Base-by-base conservation (phyloP, 2,113 vertebrate genomes). In the Gymnarchus niloticus region DNA sequence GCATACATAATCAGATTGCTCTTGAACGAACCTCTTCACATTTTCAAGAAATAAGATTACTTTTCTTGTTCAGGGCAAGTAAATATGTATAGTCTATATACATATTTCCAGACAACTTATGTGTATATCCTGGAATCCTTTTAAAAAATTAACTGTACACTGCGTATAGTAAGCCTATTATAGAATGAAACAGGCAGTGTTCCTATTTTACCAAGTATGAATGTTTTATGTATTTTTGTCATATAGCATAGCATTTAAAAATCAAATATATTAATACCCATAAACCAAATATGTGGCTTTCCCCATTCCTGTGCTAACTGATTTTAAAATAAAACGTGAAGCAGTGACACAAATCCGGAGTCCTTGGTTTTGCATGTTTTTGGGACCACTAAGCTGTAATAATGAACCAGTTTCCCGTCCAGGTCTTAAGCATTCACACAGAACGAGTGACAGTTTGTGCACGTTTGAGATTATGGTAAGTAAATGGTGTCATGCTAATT, bases 401-500 rank as follows among this genome's bases (percentile, higher is more conserved):
- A 41, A 73, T 41, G 19, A n/a, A n/a, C n/a, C n/a, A 48, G 37
- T 78, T n/a, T 3, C 3, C 37, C 54, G 52, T 14, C 28, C 51
- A 52, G 80, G 46, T 51, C 44, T 84, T 37, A 33, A 21, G 44
- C 10, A 51, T 28, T 84, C 46, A 19, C 48, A 17, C 25, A 84
- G 41, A 73, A 21, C 7, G 48, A 14, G 65, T 41, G 46, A 65
- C 83, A 78, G 48, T 85, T 85, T 56, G 28, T 37, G 25, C 37
- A 25, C 54, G 69, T 37, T 78, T 23, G 46, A 56, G 28, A 44
- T 77, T n/a, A 85, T 44, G 48, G 33, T 73, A 41, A 73, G 65
- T 85, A 57, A 56, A 44, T 56, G 52, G 52, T 54, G 77, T 85
- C 23, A 52, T 85, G 51, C 73, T 56, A 85, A 85, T 85, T 44